Evolutionary conservation across 2,797 vertebrate species (phyloP).

Genomic region (Hypotaenidia philippensis): DNA sequence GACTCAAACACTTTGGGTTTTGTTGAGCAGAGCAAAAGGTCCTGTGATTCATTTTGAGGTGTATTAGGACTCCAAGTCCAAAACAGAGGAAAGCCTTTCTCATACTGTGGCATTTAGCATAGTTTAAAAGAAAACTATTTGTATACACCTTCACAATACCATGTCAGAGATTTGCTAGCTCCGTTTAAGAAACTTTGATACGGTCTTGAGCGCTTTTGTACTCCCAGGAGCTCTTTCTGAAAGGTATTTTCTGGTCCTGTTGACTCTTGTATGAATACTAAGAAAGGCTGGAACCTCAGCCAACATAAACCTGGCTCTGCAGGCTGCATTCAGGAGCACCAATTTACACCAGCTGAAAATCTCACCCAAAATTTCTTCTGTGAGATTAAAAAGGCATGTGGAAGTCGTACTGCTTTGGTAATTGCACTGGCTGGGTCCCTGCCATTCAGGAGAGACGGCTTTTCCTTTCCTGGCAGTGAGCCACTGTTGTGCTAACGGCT

Average conservation of each 20-base stretch:
- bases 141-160: not conserved
- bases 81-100: not conserved
- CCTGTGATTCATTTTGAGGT: not conserved
- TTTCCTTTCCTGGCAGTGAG: conserved; percentile 28
- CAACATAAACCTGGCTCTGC: conserved; percentile 51
- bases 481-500: conserved; percentile 50
- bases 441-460: not conserved
- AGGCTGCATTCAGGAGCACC: conserved; percentile 2
- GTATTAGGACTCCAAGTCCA: not conserved
- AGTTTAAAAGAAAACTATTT: not conserved
- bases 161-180: not conserved
- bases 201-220: not conserved
- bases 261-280: conserved; percentile 49
- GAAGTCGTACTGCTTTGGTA: not conserved
- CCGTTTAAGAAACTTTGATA: not conserved
- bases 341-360: not conserved
- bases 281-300: conserved; percentile 48
- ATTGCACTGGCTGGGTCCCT: not conserved
- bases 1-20: not conserved
- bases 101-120: not conserved
- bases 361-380: not conserved
- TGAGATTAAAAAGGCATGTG: not conserved
- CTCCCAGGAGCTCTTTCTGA: conserved; percentile 8
- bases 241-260: conserved; percentile 49
- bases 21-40: not conserved